phyloP scores from a whole-genome alignment of 30 jellyfish, hydroid and myxozoan species.

The Aurelia sp. region DNA sequence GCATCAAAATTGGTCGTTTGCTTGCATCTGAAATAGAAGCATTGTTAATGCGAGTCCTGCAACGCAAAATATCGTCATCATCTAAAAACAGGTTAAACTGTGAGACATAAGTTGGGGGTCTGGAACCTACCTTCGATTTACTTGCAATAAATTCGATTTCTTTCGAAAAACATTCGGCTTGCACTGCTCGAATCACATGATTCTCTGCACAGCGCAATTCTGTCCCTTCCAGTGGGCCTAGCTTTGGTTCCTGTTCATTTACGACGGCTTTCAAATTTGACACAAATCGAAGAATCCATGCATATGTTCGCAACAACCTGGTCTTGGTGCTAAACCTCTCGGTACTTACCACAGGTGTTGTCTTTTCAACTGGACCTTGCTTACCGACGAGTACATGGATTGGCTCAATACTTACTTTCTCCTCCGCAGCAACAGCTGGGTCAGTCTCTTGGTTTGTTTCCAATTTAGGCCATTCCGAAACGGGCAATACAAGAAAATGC shows the following conservation, averaged over 20 bases:
- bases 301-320: not conserved
- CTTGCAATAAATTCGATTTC: not conserved
- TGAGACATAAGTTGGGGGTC: not conserved
- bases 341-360: not conserved
- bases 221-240: not conserved
- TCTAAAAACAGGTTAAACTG: slow-evolving; percentile 25
- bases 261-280: not conserved
- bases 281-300: slow-evolving; percentile 14
- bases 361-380: too few relatives aligned
- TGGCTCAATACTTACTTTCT: slow-evolving; percentile 3
- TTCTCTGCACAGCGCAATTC: not conserved
- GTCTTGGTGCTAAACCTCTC: slow-evolving; percentile 2
- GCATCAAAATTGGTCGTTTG: slow-evolving; percentile 14
- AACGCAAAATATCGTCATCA: not conserved
- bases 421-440: slow-evolving; percentile 24
- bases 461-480: too few relatives aligned
- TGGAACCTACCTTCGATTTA: not conserved
- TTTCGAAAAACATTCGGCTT: slow-evolving; percentile 11
- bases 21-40: not conserved
- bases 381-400: too few relatives aligned
- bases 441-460: not conserved
- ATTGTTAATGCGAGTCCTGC: not conserved
- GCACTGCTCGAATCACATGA: not conserved
- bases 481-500: too few relatives aligned
- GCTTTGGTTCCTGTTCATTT: not conserved